Evolutionary conservation across 2,113 vertebrate genomes (phyloP), one percentile per base, ranked within the genome.

Genomic region (Aspidoscelis tigris): DNA sequence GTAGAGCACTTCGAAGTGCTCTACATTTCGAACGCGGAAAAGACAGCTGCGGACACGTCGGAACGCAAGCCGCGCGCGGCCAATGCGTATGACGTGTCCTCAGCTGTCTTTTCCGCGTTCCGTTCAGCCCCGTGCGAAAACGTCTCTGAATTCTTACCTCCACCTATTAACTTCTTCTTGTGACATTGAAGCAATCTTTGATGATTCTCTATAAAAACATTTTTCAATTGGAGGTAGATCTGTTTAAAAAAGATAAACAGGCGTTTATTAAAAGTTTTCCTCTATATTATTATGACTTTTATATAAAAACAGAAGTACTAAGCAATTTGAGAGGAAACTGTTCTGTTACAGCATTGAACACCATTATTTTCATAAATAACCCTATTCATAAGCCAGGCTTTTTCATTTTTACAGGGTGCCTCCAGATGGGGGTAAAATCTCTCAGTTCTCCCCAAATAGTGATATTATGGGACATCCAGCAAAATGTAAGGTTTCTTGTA

Each of bases 151-250:
- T 88, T 50, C 91, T 95, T 92, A 99, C 99, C 98, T 97, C 98
- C 98, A 99, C 16, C 89, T 81, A 61, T 88, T 65, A 76, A 97
- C 96, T 88, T 98, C 97, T 74, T 96, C 96, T 86, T 88, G 87
- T 89, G 96, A 96, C 94, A 98, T 97, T 43, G 89, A 90, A 7
- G 96, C 94, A 71, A 97, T 96, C 33, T 92, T 92, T 80, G 93
- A 39, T 0, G 96, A 96, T 87, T 98, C 98, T 39, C 88, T 91
- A 88, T 99, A 99, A 91, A 99, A 99, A 44, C 96, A 94, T 94
- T 98, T 99, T 93, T 96, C 96, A 86, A 99, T 88, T 58, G 96
- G 95, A 84, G 98, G 97, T 47, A 98, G 94, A 86, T 94, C 98
- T 99, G 88, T 65, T 83, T 78, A 43, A 88, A 82, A 50, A 86